Conservation (phyloP, 2,888 invertebrate species). For the Pristionchus fissidentatus region DNA sequence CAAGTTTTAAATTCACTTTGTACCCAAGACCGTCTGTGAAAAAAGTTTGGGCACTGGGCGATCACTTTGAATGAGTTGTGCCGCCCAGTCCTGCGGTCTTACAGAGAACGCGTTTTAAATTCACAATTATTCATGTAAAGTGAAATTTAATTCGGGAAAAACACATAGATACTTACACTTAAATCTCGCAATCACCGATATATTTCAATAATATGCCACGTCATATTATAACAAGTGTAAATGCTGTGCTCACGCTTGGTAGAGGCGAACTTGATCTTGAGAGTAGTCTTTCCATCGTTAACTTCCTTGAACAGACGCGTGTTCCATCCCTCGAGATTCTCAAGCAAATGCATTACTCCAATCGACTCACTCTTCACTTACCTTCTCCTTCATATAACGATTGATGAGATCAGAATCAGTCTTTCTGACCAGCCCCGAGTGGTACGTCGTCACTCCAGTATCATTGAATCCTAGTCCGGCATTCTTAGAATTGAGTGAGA, state of each 20-base stretch:
- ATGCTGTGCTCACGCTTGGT: background rate
- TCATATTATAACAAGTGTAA: no score
- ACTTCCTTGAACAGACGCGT: constrained; percentile 87
- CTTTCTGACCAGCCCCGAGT: constrained; percentile 88
- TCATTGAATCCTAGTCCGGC: constrained; percentile 85
- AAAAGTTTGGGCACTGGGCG: no score
- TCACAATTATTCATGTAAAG: no score
- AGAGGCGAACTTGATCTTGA: constrained; percentile 77
- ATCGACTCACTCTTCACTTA: constrained; percentile 59
- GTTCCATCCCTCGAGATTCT: constrained; percentile 80
- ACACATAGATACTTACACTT: background rate
- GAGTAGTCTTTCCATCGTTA: constrained; percentile 78
- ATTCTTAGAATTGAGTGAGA: constrained; percentile 83
- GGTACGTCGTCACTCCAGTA: constrained; percentile 89
- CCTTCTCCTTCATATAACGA: constrained; percentile 80
- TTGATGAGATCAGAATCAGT: constrained; percentile 86
- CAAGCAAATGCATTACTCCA: background rate
- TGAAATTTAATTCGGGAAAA: background rate
- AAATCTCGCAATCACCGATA: no score
- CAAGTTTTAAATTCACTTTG: no score
- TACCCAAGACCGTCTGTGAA: no score
- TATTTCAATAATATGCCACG: no score
- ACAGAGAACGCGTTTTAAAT: no score
- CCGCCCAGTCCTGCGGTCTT: no score
- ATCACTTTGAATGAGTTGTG: no score